Conservation (phyloP, 2,797 vertebrate genomes). For the Mormyrops attenuatus region DNA sequence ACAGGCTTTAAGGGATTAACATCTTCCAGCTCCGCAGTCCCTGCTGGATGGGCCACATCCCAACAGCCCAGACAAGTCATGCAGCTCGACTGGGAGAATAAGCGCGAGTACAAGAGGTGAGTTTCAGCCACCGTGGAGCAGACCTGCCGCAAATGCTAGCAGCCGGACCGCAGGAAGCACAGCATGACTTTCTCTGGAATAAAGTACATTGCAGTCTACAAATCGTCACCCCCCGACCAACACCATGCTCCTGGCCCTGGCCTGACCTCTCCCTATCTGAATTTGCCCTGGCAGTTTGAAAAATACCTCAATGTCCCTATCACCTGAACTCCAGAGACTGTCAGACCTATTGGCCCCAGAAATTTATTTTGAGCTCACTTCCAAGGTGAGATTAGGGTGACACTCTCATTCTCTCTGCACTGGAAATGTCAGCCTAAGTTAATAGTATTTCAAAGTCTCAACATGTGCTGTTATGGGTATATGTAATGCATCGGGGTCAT, state of each 20-base stretch:
- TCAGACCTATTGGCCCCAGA: not conserved
- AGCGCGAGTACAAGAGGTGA: constrained; percentile 95
- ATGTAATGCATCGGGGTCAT: not conserved
- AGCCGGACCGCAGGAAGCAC: constrained; percentile 61
- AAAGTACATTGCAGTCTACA: not conserved
- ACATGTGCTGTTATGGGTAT: not conserved
- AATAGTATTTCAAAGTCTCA: not conserved
- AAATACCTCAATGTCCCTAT: constrained; percentile 64
- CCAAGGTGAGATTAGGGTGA: not conserved
- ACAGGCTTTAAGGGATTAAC: constrained; percentile 75
- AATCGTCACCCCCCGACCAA: not conserved
- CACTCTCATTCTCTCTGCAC: not conserved
- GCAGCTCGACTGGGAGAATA: constrained; percentile 96
- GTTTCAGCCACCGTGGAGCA: constrained; percentile 99
- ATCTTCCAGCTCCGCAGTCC: constrained; percentile 77
- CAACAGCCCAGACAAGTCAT: constrained; percentile 84
- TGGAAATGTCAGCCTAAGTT: not conserved
- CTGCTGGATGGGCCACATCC: constrained; percentile 97
- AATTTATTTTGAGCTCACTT: not conserved
- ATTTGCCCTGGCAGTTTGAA: constrained; percentile 68
- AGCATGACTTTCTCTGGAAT: not conserved
- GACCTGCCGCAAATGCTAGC: constrained; percentile 99
- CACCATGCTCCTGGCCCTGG: not conserved
- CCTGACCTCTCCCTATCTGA: not conserved
- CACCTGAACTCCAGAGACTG: not conserved